Percentiles rank a stretch among this genome's conserved stretches.
phyloP scores from a whole-genome alignment of 2,888 invertebrate genomes.

The Drosophila niveifrons region DNA sequence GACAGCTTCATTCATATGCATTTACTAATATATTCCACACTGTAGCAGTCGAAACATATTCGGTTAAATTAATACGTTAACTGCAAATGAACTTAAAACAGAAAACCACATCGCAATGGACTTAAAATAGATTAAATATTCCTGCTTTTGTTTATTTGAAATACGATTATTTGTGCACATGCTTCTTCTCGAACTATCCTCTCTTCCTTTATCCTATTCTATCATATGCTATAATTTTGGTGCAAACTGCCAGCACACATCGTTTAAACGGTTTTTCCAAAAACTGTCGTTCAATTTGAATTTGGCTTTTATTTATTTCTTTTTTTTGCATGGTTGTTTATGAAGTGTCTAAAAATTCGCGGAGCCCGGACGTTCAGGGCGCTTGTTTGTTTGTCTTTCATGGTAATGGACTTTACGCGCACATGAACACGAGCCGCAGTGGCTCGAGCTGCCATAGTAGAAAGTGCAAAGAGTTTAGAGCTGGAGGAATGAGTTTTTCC shows the following conservation, averaged over 20 bases:
- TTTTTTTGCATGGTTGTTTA: slow-evolving; percentile 52
- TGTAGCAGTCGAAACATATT: neutral
- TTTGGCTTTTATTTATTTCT: slow-evolving; percentile 23
- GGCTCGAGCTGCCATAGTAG: slow-evolving; percentile 5
- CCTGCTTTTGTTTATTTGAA: slow-evolving; percentile 12
- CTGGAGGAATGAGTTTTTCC: slow-evolving; percentile 27
- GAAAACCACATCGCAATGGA: neutral
- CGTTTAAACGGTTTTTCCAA: slow-evolving; percentile 27
- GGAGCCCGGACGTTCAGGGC: slow-evolving; percentile 29
- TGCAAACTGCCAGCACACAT: slow-evolving; percentile 23
- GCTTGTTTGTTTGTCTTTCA: slow-evolving; percentile 74
- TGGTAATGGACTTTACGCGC: slow-evolving; percentile 75
- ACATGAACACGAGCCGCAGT: slow-evolving; percentile 54
- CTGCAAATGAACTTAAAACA: neutral
- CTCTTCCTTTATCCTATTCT: slow-evolving; percentile 1
- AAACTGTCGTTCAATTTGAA: slow-evolving; percentile 47
- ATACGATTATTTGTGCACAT: slow-evolving; percentile 14
- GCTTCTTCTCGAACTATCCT: neutral
- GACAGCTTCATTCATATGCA: neutral
- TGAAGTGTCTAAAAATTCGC: slow-evolving; percentile 71
- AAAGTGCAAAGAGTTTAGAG: slow-evolving; percentile 28
- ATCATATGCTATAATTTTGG: slow-evolving; percentile 24
- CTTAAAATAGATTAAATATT: slow-evolving; percentile 16
- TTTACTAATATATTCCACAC: neutral
- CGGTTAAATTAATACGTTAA: slow-evolving; percentile 4